phyloP scores from a whole-genome alignment of 2,888 invertebrate genomes.

The Andrena haemorrhoa region DNA sequence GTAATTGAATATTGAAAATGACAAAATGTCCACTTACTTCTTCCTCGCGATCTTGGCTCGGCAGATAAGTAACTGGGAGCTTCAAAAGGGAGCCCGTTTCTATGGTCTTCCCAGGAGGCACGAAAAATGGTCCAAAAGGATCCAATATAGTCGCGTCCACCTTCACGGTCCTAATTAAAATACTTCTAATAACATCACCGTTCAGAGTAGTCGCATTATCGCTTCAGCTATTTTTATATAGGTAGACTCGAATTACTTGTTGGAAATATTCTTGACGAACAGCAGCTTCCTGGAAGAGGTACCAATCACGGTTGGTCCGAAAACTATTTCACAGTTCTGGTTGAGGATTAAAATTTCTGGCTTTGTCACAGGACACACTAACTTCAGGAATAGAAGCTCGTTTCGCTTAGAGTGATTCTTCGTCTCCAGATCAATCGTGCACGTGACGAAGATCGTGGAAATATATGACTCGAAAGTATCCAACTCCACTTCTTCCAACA shows the following conservation, averaged over 20 bases:
- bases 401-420: neutral
- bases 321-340: constrained; percentile 22
- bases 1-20: neutral
- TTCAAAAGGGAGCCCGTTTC: constrained; percentile 59
- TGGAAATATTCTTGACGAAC: constrained; percentile 56
- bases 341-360: constrained; percentile 47
- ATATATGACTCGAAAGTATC: constrained; percentile 41
- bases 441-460: constrained; percentile 40
- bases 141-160: constrained; percentile 31
- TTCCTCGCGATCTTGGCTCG: neutral
- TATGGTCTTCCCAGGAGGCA: constrained; percentile 53
- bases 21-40: constrained; percentile 19
- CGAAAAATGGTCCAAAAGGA: constrained; percentile 57
- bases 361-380: constrained; percentile 43
- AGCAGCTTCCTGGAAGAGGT: constrained; percentile 23
- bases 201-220: too few species aligned
- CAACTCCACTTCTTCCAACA: constrained; percentile 6
- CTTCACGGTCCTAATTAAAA: constrained; percentile 32
- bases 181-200: neutral
- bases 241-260: neutral
- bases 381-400: constrained; percentile 33
- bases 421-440: constrained; percentile 32
- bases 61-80: constrained; percentile 54
- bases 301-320: constrained; percentile 44
- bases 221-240: neutral